Evolutionary conservation across 2,888 invertebrate genomes (phyloP), one percentile per base, ranked within the genome.

Genomic region (Ichneumoninae sp.): DNA sequence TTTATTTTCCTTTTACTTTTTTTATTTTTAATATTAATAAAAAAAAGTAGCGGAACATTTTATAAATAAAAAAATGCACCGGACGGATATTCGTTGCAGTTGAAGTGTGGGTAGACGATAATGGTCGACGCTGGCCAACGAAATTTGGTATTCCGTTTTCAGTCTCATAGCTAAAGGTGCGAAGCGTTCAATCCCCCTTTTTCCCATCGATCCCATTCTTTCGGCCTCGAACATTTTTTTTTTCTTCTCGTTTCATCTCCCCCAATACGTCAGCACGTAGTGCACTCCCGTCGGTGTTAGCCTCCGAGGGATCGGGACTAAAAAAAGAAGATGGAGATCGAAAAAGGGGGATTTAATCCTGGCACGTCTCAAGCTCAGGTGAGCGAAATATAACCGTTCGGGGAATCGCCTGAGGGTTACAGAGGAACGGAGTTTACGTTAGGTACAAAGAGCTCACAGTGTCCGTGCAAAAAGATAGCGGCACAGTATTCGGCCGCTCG

Each of bases 351-450:
- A 79, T 84, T 84, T 79, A 47, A 70, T 70, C 81, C 60, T 65
- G 69, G 69, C 84, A 66, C 84, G 84, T 84, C 84, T 79, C 75
- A 70, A 70, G 78, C 50, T 66, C 78, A 81, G 78, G 84, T 84
- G 78, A 81, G 57, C 81, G 81, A 84, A 84, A 81, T 81, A 78
- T 81, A 57, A 57, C 57, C 77, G 81, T 71, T 79, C 50, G 70
- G 70, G 69, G 65, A 81, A 84, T 78, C 52, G 62, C 69, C 72
- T 72, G 69, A 62, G 57, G 76, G 50, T 60, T 26, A 68, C 13
- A 52, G 40, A 19, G 44, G n/a, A 70, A 30, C 33, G 50, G 57
- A 80, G 36, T 44, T 16, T 52, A 69, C n/a, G 70, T 54, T 60
- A 65, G 68, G 40, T 52, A 52, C 57, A 72, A 30, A 57, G 30